These are phyloP conservation scores for Microctenopoma steveboyesi DNA, from an alignment of 2,797 vertebrate species.

Conservation along the genomic window DNA sequence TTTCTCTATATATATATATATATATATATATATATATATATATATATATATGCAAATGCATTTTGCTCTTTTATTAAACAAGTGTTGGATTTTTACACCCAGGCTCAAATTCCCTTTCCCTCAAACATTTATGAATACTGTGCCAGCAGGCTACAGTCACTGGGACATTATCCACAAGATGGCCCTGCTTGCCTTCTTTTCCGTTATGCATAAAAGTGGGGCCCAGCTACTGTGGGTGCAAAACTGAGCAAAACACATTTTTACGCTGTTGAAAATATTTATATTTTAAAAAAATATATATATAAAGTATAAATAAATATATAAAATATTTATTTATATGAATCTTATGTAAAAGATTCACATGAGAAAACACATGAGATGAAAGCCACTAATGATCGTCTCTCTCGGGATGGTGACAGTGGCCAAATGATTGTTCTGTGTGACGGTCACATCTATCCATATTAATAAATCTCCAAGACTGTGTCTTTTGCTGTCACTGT, in stretches of 20 bases:
- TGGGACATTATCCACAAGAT: background rate
- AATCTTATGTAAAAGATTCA: constrained; percentile 18
- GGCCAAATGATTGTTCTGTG: constrained; percentile 59
- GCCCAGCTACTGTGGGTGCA: background rate
- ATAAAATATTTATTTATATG: too few species aligned
- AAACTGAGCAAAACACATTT: constrained; percentile 11
- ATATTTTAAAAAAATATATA: too few species aligned
- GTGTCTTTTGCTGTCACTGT: constrained; percentile 49
- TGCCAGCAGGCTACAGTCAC: background rate
- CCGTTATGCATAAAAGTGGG: background rate
- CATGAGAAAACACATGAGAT: constrained; percentile 45
- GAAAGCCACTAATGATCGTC: constrained; percentile 60
- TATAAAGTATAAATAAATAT: too few species aligned
- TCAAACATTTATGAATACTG: constrained; percentile 48
- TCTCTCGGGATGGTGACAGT: constrained; percentile 22
- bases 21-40: too few species aligned
- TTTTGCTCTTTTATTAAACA: constrained; percentile 32
- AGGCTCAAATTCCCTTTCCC: constrained; percentile 18
- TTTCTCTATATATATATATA: constrained; percentile 7
- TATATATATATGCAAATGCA: background rate
- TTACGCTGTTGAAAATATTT: constrained; percentile 16
- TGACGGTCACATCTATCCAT: constrained; percentile 58
- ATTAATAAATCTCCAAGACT: constrained; percentile 51
- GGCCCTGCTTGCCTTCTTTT: background rate
- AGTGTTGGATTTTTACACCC: constrained; percentile 9